Evolutionary conservation across 2,797 vertebrate genomes (phyloP), one percentile per base, ranked within the genome.

Genomic region (Molothrus aeneus): DNA sequence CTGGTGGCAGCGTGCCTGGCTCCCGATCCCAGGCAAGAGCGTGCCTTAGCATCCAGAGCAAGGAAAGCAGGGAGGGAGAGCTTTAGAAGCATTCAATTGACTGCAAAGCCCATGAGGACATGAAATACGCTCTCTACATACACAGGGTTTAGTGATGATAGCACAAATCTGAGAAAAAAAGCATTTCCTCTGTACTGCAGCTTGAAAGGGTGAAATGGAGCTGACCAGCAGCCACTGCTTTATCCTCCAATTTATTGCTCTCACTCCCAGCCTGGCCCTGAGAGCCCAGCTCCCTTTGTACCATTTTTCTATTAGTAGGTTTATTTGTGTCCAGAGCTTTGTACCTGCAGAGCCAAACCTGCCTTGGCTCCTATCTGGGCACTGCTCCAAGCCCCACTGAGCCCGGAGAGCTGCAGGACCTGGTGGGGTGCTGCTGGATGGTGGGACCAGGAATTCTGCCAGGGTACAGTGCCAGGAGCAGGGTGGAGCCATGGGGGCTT

Each of bases 241-340:
- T 86, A 93, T 94, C 90, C 90, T 86, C 70, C 92, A 29, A 90
- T 96, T 96, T 96, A 94, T 86, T 90, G 86, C 90, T 79, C 88
- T 90, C 90, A 56, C 88, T 91, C 40, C 54, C 77, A 80, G 87
- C 61, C 82, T 22, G 63, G 88, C 86, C 94, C 90, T 6, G 0
- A 61, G 80, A 91, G 93, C 72, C 65, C 0, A 0, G n/a, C 70
- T 94, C 83, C 94, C 83, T 72, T 81, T 66, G 92, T 83, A 63
- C 70, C 7, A 0, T 65, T 95, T 96, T 86, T 88, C 90, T 93
- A 15, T 94, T 80, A 74, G 71, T 3, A 14, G 42, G n/a, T 77
- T 94, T 91, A 93, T 94, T 92, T 95, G 81, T 13, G 25, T 40
- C 91, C 15, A 2, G 81, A 93, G 64, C 81, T 85, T 92, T 85